Percentiles rank a stretch among this genome's conserved stretches.
Conservation (phyloP, 2,888 invertebrate species). For the Choreutis nemorana region DNA sequence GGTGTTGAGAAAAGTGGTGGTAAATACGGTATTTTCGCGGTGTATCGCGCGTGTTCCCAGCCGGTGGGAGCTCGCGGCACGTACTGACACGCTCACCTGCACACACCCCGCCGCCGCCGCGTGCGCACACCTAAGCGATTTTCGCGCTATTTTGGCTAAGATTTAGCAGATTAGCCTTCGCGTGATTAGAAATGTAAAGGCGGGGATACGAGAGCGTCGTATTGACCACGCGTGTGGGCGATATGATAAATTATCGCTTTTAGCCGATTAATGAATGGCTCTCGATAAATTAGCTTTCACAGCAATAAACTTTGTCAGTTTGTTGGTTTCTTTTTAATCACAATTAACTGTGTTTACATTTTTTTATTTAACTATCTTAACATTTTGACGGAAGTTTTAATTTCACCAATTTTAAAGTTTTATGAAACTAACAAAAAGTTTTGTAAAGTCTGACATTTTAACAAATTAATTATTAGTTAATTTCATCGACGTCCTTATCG, state of each 20-base stretch:
- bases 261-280: constrained; percentile 33
- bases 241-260: constrained; percentile 36
- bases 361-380: too few relatives aligned
- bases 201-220: constrained; percentile 32
- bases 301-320: too few relatives aligned
- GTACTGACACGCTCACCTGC: constrained; percentile 55
- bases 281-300: constrained; percentile 33
- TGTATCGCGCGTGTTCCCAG: constrained; percentile 52
- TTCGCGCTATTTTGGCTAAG: constrained; percentile 66
- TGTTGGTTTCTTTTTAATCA: too few relatives aligned
- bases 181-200: constrained; percentile 47
- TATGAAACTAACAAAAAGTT: too few relatives aligned
- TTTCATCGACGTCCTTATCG: too few relatives aligned
- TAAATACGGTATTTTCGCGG: constrained; percentile 42
- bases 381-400: too few relatives aligned
- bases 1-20: not conserved
- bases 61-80: constrained; percentile 56
- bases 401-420: too few relatives aligned
- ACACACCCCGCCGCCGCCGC: constrained; percentile 42
- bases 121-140: constrained; percentile 55
- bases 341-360: too few relatives aligned
- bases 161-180: constrained; percentile 60
- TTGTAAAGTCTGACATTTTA: too few relatives aligned
- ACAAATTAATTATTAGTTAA: too few relatives aligned
- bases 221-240: constrained; percentile 41